Conservation (phyloP, 1,140 invertebrate genomes). For the Gonatopus flavifemur region DNA sequence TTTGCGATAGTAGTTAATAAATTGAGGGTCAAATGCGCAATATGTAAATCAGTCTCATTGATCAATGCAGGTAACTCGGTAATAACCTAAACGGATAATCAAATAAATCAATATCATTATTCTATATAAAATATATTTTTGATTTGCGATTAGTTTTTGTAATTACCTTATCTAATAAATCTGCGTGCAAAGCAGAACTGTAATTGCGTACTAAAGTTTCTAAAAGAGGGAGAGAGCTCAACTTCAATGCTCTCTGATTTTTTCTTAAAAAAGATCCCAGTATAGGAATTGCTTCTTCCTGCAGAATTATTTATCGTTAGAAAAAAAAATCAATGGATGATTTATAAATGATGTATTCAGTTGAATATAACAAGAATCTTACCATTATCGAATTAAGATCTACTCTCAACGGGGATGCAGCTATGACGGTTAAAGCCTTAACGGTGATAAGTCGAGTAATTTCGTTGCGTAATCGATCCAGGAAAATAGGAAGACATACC, state of each 20-base stretch:
- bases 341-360: background rate
- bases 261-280: slow-evolving; percentile 93
- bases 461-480: slow-evolving; percentile 94
- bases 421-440: slow-evolving; percentile 93
- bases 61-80: slow-evolving; percentile 86
- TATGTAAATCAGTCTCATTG: slow-evolving; percentile 92
- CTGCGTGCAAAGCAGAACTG: slow-evolving; percentile 68
- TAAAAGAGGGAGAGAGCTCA: slow-evolving; percentile 86
- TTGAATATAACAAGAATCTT: slow-evolving; percentile 28
- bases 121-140: background rate
- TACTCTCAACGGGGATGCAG: slow-evolving; percentile 84
- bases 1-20: slow-evolving; percentile 76
- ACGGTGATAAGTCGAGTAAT: slow-evolving; percentile 95
- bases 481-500: slow-evolving; percentile 88
- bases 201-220: slow-evolving; percentile 90
- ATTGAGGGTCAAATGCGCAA: slow-evolving; percentile 86
- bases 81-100: slow-evolving; percentile 59
- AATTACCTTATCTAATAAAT: slow-evolving; percentile 71
- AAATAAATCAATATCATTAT: background rate
- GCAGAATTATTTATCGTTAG: slow-evolving; percentile 23
- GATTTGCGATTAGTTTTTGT: background rate
- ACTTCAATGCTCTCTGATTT: slow-evolving; percentile 93
- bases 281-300: slow-evolving; percentile 86
- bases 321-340: background rate
- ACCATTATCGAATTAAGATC: slow-evolving; percentile 84